Evolutionary conservation across 2,113 vertebrate species (phyloP).

Genomic region (Peromyscus polionotus): DNA sequence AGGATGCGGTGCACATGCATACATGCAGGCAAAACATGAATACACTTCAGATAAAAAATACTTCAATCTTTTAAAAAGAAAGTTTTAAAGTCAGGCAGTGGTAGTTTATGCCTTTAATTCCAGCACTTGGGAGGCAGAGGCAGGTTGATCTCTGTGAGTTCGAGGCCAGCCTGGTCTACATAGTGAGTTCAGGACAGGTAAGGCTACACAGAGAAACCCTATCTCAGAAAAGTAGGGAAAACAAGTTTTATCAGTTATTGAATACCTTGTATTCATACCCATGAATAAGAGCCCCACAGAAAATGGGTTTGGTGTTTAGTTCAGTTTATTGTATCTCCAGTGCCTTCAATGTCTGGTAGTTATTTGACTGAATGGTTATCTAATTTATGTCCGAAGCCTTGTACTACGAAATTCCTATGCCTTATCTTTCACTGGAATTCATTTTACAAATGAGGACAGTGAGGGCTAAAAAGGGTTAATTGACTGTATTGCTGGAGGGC

Average conservation of each 20-base stretch:
- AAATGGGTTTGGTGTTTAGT: not conserved
- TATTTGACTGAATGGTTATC: not conserved
- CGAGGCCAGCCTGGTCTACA: not conserved
- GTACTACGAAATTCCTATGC: conserved; percentile 2
- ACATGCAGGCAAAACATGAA: not conserved
- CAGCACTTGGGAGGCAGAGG: not conserved
- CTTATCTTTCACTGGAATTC: not conserved
- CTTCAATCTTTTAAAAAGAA: not conserved
- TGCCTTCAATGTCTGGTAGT: not conserved
- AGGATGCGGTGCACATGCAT: not conserved
- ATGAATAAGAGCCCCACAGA: not conserved
- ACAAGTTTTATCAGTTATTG: not conserved
- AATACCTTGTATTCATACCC: not conserved
- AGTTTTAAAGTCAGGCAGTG: not conserved
- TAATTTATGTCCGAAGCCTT: not conserved
- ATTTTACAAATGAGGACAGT: conserved; percentile 12
- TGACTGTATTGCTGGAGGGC: not conserved
- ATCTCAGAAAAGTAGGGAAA: not conserved
- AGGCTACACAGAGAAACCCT: not conserved
- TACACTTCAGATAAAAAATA: not conserved
- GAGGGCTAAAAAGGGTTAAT: not conserved
- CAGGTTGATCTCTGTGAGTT: not conserved
- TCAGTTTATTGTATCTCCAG: not conserved
- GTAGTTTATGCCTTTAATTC: not conserved
- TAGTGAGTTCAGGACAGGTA: not conserved